Conservation (phyloP, 2,797 vertebrate species). For the Enteromius fasciolatus region DNA sequence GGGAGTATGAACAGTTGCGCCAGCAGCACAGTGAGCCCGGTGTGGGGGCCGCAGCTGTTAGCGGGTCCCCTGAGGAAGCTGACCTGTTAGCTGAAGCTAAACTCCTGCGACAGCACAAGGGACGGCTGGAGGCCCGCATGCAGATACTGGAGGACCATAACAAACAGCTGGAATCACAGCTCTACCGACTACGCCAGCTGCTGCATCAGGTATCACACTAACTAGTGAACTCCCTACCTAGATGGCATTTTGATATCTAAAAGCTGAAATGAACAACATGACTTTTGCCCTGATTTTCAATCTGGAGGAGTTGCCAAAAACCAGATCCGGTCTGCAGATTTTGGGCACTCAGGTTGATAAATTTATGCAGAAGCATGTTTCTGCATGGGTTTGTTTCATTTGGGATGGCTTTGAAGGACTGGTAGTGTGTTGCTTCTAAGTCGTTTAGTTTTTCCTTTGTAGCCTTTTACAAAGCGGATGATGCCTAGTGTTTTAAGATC, state of each 20-base stretch:
- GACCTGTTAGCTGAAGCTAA: conserved; percentile 97
- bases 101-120: conserved; percentile 94
- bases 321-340: not conserved
- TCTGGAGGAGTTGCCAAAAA: not conserved
- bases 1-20: conserved; percentile 92
- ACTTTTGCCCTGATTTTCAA: not conserved
- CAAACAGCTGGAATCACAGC: conserved; percentile 95
- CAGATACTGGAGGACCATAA: conserved; percentile 98
- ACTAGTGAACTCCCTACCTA: not conserved
- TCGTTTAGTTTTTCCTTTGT: not conserved
- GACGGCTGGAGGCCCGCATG: conserved; percentile 94
- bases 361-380: not conserved
- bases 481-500: not conserved
- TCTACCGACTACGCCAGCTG: conserved; percentile 91
- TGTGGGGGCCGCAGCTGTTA: conserved; percentile 60
- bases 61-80: conserved; percentile 81
- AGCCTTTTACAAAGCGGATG: not conserved
- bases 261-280: not conserved
- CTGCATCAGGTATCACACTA: conserved; percentile 87
- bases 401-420: not conserved
- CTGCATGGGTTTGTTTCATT: not conserved
- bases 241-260: too few species aligned
- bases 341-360: not conserved
- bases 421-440: not conserved
- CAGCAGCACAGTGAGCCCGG: conserved; percentile 85